Base-by-base conservation (phyloP, 2,113 vertebrate genomes). In the Nibea coibor region DNA sequence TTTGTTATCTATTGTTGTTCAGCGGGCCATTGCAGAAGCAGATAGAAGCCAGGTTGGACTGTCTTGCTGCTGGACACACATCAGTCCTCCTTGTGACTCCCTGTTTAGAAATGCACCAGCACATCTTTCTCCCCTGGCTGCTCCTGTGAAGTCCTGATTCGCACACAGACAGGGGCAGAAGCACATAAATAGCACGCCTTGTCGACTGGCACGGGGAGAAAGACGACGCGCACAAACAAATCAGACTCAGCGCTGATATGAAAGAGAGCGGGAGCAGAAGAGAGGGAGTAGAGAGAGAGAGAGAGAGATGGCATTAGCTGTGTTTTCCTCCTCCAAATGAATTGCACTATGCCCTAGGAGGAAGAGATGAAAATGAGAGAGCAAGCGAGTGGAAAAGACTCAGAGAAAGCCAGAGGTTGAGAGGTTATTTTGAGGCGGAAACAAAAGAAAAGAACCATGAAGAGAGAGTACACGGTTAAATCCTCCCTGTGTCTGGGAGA, bases 51-150 rank as follows among this genome's bases (percentile, higher is more conserved):
- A 91, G 87, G 82, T 87, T 90, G 87, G 90, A 85, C 86, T 72
- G 78, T 86, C 83, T 88, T 82, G 78, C 84, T 85, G 88, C 87
- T 92, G 93, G 92, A 91, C 91, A 86, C 90, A 89, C 87, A 88
- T 91, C 89, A 93, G 86, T 90, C 88, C 81, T 90, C 86, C 66
- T 72, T 69, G 71, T 82, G 84, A 84, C 87, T 85, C 82, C 86
- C 81, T 91, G 89, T 93, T 93, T 91, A 89, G 78, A 91, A 87
- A 93, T 92, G 91, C 90, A 91, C 81, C 87, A 81, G 85, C 87
- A 81, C 89, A 88, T 83, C 88, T 81, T 78, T 80, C 84, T 85
- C 82, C 80, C 87, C 74, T 72, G 88, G 89, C 90, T 82, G 75
- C 82, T 87, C 91, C 91, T 91, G 78, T 92, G 91, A 92, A 91